These are phyloP conservation scores for Atrina japonica DNA, from an alignment of 2,888 invertebrate genomes.

Conservation along the genomic window DNA sequence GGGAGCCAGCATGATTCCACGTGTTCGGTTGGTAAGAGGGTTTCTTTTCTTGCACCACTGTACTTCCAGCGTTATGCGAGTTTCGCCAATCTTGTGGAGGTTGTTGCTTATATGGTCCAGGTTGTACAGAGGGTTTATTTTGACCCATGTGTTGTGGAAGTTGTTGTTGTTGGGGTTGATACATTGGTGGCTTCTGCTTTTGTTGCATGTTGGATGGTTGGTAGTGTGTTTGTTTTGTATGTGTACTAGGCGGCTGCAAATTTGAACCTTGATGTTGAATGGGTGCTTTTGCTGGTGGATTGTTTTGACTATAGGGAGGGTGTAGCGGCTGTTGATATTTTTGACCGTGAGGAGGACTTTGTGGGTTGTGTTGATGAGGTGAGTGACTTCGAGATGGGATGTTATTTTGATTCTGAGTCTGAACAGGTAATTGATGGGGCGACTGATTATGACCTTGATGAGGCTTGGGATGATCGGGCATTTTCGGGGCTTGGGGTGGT, in stretches of 20 bases:
- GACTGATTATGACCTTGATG: no score
- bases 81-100: no score
- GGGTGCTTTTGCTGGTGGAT: background rate
- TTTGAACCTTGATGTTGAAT: no score
- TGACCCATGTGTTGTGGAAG: slow-evolving; percentile 4
- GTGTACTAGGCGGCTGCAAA: background rate
- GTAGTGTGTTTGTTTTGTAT: background rate
- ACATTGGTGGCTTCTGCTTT: background rate
- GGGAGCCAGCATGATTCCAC: background rate
- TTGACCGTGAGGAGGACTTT: background rate
- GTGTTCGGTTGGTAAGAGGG: background rate
- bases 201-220: slow-evolving; percentile 3
- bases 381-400: no score
- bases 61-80: no score
- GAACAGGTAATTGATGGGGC: no score
- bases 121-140: background rate
- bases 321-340: background rate
- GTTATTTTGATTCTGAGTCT: no score
- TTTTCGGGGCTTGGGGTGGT: background rate
- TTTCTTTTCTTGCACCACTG: background rate
- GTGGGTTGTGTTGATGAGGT: slow-evolving; percentile 1
- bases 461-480: background rate
- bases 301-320: background rate
- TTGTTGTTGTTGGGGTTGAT: background rate
- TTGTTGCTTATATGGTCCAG: no score